Conservation (phyloP, 2,888 invertebrate species). For the Cheilosia vulpina region DNA sequence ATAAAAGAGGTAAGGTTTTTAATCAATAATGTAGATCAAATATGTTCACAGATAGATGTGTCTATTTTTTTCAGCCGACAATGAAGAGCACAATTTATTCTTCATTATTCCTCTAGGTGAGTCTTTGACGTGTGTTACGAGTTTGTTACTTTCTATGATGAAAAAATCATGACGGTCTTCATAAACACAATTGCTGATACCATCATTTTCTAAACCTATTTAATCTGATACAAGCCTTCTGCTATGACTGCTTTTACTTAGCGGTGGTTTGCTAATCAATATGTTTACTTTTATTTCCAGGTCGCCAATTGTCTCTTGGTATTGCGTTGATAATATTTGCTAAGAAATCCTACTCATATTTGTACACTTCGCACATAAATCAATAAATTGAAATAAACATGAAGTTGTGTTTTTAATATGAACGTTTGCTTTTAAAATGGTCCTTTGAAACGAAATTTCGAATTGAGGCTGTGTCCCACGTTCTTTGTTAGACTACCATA, state of each 20-base stretch:
- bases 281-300: not conserved
- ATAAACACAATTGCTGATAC: slow-evolving; percentile 87
- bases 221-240: slow-evolving; percentile 30
- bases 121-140: not conserved
- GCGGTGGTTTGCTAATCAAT: not conserved
- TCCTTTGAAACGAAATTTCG: too few relatives aligned
- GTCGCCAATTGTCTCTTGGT: too few relatives aligned
- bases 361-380: too few relatives aligned
- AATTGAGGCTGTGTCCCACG: too few relatives aligned
- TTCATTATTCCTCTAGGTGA: slow-evolving; percentile 3
- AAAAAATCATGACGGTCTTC: slow-evolving; percentile 92
- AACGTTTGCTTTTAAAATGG: too few relatives aligned
- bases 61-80: not conserved
- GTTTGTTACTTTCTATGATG: slow-evolving; percentile 84
- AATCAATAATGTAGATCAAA: not conserved
- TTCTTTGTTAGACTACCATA: too few relatives aligned
- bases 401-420: not conserved
- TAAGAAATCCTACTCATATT: too few relatives aligned
- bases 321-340: too few relatives aligned
- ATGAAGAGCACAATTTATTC: not conserved
- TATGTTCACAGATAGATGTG: not conserved
- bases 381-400: not conserved
- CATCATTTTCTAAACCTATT: slow-evolving; percentile 79
- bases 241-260: not conserved
- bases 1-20: not conserved